Evolutionary conservation across 2,888 invertebrate genomes (phyloP).

Genomic region (Drosophila buzzatii): DNA sequence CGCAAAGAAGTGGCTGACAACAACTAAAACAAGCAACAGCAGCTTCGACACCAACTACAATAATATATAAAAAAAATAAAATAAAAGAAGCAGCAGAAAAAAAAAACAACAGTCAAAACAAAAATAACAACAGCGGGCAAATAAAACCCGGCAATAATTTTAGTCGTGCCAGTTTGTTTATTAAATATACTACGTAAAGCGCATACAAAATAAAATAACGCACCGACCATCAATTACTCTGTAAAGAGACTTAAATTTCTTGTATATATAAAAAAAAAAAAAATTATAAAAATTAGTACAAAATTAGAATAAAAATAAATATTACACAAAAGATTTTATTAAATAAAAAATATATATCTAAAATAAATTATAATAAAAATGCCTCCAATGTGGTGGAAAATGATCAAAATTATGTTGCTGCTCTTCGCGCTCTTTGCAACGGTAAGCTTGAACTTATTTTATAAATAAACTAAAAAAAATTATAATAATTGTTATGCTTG

Average conservation of each 20-base stretch:
- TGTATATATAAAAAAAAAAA: background rate
- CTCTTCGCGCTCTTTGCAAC: constrained; percentile 63
- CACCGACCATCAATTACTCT: constrained; percentile 36
- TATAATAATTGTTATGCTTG: background rate
- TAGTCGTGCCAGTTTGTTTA: constrained; percentile 74
- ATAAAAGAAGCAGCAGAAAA: constrained; percentile 20
- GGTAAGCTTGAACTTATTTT: constrained; percentile 45
- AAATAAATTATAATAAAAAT: constrained; percentile 31
- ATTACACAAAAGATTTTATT: background rate
- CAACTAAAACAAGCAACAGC: constrained; percentile 32
- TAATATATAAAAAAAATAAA: constrained; percentile 19
- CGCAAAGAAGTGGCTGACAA: constrained; percentile 51
- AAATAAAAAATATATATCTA: background rate
- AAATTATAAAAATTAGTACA: background rate
- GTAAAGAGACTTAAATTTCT: constrained; percentile 11
- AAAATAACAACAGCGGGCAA: constrained; percentile 41
- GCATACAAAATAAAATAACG: constrained; percentile 27
- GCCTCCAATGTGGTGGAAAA: constrained; percentile 63
- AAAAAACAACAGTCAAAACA: constrained; percentile 24
- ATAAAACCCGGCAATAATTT: constrained; percentile 67
- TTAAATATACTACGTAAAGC: constrained; percentile 59
- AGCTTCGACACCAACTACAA: constrained; percentile 40
- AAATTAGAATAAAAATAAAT: background rate
- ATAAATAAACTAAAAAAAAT: background rate
- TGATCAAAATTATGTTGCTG: constrained; percentile 61